Percentiles rank a stretch among this genome's conserved stretches.
Evolutionary conservation across 2,113 vertebrate genomes (phyloP).

Genomic region (Chunga burmeisteri): DNA sequence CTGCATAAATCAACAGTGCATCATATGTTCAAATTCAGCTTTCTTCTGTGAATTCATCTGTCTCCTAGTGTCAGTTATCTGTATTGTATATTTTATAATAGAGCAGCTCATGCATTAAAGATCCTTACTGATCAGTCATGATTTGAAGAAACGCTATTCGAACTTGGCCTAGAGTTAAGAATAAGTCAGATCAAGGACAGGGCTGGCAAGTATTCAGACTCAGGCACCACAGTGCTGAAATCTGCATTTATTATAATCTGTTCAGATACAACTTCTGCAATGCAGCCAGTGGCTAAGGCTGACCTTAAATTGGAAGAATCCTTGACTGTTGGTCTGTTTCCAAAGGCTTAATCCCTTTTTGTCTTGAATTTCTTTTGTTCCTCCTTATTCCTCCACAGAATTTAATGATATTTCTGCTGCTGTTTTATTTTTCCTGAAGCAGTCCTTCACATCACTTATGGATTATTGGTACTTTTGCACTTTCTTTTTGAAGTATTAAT

Average conservation of each 20-base stretch:
- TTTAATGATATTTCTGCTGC: neutral
- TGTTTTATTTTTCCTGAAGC: neutral
- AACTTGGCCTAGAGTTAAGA: neutral
- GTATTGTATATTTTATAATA: neutral
- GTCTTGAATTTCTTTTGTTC: slow-evolving; percentile 19
- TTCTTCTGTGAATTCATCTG: neutral
- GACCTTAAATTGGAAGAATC: slow-evolving; percentile 48
- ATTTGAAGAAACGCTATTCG: neutral
- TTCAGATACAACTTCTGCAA: slow-evolving; percentile 43
- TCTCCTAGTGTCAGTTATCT: neutral
- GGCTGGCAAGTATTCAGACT: slow-evolving; percentile 35
- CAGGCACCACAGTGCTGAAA: slow-evolving; percentile 24
- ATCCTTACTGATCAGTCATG: neutral
- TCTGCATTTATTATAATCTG: slow-evolving; percentile 53
- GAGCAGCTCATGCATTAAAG: neutral
- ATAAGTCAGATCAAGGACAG: slow-evolving; percentile 27
- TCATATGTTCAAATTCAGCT: neutral
- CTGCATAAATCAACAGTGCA: neutral
- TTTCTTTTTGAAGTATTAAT: neutral
- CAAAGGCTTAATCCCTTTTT: slow-evolving; percentile 42
- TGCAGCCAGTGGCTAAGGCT: slow-evolving; percentile 44
- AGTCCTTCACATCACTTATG: neutral
- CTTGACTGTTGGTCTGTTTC: slow-evolving; percentile 21
- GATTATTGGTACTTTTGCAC: neutral
- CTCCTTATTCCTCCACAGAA: neutral